A percentile compares a stretch with the other conserved stretches of the same genome.
Evolutionary conservation across 2,113 vertebrate species (phyloP).

Genomic region (Merops nubicus): DNA sequence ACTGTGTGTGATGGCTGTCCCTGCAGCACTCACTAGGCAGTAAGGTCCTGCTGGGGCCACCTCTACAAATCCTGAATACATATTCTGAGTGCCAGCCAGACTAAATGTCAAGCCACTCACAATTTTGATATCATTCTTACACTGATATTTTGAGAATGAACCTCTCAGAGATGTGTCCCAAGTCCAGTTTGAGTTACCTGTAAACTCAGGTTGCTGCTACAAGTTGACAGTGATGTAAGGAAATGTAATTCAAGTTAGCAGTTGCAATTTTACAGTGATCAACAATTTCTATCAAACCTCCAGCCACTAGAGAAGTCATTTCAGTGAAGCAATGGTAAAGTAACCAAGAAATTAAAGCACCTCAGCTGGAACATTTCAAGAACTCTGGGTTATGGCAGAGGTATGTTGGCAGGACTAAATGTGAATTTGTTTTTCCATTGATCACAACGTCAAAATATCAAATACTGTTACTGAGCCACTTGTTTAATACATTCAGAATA

Average conservation of each 20-base stretch:
- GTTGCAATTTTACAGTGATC: neutral
- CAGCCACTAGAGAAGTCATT: neutral
- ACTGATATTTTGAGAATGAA: neutral
- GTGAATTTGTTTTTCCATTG: neutral
- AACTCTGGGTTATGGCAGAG: neutral
- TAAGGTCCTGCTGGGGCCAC: neutral
- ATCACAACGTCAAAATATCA: neutral
- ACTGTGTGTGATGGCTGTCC: neutral
- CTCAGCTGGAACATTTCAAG: neutral
- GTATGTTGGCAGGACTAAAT: accelerated
- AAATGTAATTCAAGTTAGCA: accelerated
- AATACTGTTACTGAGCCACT: neutral
- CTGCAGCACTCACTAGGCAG: neutral
- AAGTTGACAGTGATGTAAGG: neutral
- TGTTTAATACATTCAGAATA: neutral
- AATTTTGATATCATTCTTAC: neutral
- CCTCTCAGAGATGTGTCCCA: neutral
- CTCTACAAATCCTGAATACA: neutral
- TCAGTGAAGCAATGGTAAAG: neutral
- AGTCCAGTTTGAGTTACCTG: neutral
- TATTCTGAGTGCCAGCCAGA: neutral
- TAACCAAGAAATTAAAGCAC: neutral
- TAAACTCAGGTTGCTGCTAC: neutral
- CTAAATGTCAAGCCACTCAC: neutral
- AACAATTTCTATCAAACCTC: neutral